These are phyloP conservation scores for Lepus americanus DNA, from an alignment of 2,113 vertebrate species.

Conservation along the genomic window DNA sequence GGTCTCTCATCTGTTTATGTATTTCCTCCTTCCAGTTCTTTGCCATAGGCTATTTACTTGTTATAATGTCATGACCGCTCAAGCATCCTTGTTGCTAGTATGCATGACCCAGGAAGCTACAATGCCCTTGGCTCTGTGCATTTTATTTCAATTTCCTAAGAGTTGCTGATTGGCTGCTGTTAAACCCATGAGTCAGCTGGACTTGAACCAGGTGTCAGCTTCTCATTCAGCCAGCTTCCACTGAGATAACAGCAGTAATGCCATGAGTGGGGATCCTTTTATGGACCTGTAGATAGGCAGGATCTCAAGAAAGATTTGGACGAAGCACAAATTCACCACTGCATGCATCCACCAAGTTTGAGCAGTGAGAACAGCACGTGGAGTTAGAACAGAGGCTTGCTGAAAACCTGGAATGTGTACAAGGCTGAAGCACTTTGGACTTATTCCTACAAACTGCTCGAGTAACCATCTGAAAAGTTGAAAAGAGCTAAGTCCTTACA, in stretches of 20 bases:
- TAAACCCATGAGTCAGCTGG: not conserved
- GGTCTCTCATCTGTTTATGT: not conserved
- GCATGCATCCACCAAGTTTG: not conserved
- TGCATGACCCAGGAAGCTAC: not conserved
- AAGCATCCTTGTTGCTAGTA: not conserved
- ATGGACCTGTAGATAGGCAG: not conserved
- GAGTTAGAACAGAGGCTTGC: not conserved
- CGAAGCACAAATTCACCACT: not conserved
- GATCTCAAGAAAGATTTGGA: not conserved
- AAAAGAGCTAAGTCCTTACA: not conserved
- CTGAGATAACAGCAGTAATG: not conserved
- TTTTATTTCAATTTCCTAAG: not conserved
- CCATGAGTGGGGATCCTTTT: not conserved
- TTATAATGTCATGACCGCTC: not conserved
- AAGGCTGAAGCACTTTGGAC: not conserved
- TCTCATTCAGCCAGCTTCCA: not conserved
- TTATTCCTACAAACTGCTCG: not conserved
- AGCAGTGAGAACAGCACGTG: accelerated
- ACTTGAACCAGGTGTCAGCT: not conserved
- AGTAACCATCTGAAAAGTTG: not conserved
- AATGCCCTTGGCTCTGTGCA: not conserved
- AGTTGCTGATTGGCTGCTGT: not conserved
- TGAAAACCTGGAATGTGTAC: not conserved
- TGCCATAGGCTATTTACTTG: not conserved
- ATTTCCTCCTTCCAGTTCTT: not conserved